phyloP scores from a whole-genome alignment of 2,888 invertebrate species.

The Mantis religiosa region DNA sequence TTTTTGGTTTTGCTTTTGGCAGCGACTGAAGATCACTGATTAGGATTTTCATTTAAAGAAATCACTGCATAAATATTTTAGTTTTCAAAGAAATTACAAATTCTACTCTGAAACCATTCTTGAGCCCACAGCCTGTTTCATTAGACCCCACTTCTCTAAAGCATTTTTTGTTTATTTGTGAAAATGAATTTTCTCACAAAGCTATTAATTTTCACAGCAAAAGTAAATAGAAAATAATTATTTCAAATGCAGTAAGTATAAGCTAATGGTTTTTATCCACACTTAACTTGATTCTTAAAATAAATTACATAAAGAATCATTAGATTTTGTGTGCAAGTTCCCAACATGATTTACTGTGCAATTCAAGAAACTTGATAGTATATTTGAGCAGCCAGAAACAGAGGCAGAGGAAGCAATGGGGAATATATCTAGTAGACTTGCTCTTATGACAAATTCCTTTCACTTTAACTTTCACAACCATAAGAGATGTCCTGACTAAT shows the following conservation, averaged over 20 bases:
- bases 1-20: too few relatives aligned
- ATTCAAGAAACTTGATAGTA: too few relatives aligned
- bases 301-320: not conserved
- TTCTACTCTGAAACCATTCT: conserved; percentile 27
- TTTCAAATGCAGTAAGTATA: not conserved
- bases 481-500: too few relatives aligned
- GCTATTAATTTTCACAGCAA: not conserved
- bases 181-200: not conserved
- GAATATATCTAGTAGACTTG: too few relatives aligned
- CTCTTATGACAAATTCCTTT: too few relatives aligned
- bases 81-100: not conserved
- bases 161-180: not conserved
- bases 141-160: not conserved
- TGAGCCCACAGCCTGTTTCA: conserved; percentile 19
- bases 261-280: not conserved
- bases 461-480: too few relatives aligned
- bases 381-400: too few relatives aligned
- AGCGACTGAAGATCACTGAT: not conserved
- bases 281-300: not conserved
- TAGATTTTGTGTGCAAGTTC: not conserved
- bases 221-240: not conserved
- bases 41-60: not conserved
- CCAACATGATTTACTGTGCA: not conserved
- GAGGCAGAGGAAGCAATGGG: too few relatives aligned
- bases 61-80: not conserved